Base-by-base conservation (phyloP, 2,797 vertebrate genomes). In the Melanogrammus aeglefinus region DNA sequence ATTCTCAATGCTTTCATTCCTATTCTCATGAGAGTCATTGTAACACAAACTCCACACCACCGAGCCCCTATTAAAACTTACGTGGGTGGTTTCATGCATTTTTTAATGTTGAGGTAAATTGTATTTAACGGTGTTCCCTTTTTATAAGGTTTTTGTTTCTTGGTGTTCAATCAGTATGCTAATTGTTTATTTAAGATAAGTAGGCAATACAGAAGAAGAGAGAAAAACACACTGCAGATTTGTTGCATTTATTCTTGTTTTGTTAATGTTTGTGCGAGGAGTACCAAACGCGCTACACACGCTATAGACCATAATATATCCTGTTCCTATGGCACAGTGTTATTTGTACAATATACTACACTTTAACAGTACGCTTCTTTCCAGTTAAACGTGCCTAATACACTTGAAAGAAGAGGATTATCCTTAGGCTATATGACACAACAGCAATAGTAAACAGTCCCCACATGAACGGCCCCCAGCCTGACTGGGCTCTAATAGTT, bases 261-360 rank as follows among this genome's bases (percentile, higher is more conserved):
- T 91, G 89, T 89, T 69, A 27, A 69, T 27, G 76, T 88, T 86
- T 92, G 93, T 92, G 90, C 92, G 91, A 92, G 88, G 90, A 89
- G 90, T 92, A 91, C 92, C 88, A 92, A 94, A 92, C 89, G 89
- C 89, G 89, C 89, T 90, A 91, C 89, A 87, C 77, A 87, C 77
- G 89, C 90, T 91, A 91, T 80, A 90, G 86, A 93, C 90, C 88
- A 92, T 90, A 92, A 90, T 92, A 92, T 92, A 90, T 92, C 90
- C 90, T 86, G 86, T 89, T 88, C 76, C 90, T 92, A 92, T 93
- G 80, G 90, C 93, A 92, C 90, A 92, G 80, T 84, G 91, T 91
- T 92, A 92, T 92, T 90, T 91, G 84, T 91, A 91, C 91, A 92
- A 82, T 91, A 91, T 89, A 92, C 85, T 85, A 84, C 81, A 80